These are phyloP conservation scores for Phyllostomus hastatus DNA, from an alignment of 2,113 vertebrate genomes.

Conservation along the genomic window DNA sequence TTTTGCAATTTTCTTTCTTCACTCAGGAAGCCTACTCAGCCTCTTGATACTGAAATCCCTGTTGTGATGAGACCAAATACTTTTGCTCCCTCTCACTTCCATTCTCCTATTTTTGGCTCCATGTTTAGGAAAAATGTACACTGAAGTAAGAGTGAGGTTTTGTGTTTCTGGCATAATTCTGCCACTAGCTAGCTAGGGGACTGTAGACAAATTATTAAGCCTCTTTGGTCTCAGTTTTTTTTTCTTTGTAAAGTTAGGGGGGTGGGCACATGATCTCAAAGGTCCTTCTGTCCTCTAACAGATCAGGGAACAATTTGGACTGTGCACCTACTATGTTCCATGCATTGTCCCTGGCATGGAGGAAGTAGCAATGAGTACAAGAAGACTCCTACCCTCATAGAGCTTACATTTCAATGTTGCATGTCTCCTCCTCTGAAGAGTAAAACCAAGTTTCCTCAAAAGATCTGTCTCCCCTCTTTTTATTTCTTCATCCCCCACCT, in stretches of 20 bases:
- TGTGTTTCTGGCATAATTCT: neutral
- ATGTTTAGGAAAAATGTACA: neutral
- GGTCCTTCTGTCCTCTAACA: neutral
- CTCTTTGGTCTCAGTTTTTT: neutral
- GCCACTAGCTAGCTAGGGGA: too few species aligned
- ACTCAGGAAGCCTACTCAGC: neutral
- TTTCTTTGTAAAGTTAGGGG: neutral
- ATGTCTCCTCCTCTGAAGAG: neutral
- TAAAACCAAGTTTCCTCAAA: neutral
- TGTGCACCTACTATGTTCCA: neutral
- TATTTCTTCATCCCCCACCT: neutral
- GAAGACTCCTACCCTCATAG: neutral
- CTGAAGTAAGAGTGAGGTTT: neutral
- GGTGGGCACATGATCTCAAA: neutral
- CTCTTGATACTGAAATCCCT: neutral
- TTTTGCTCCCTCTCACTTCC: neutral
- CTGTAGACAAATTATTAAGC: neutral
- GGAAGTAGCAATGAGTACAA: neutral
- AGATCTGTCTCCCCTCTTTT: neutral
- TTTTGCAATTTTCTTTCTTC: neutral
- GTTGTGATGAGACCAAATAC: neutral
- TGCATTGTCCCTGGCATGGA: neutral
- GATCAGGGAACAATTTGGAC: neutral
- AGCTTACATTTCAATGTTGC: neutral
- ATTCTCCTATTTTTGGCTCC: neutral